A percentile compares a stretch with the other conserved stretches of the same genome.
Conservation (phyloP, 2,113 vertebrate genomes). For the Neopipo cinnamomea region DNA sequence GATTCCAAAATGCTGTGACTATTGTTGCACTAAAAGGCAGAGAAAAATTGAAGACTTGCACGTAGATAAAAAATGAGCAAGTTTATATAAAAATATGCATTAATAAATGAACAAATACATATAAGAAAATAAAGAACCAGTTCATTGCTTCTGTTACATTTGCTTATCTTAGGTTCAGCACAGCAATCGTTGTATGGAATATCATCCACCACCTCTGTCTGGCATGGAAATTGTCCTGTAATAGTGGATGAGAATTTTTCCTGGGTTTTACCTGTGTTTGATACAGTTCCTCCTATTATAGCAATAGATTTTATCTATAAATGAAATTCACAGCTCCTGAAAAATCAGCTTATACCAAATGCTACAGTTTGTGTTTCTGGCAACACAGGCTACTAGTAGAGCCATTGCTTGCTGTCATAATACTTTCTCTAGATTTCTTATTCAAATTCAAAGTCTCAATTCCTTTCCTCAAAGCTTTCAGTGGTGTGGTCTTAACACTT, state of each 20-base stretch:
- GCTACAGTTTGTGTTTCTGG: neutral
- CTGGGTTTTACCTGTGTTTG: neutral
- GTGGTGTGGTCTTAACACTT: neutral
- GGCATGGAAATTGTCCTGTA: neutral
- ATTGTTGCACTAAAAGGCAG: neutral
- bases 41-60: neutral
- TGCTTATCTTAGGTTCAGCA: neutral
- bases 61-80: neutral
- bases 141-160: neutral
- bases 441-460: neutral
- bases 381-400: fast-evolving
- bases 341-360: neutral
- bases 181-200: neutral
- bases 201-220: neutral
- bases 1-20: neutral
- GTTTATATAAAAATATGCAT: neutral
- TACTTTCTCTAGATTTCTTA: neutral
- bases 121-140: neutral
- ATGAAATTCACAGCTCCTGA: neutral
- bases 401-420: neutral
- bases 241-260: neutral
- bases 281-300: neutral
- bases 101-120: neutral
- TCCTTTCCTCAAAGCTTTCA: neutral
- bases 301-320: neutral